These are phyloP conservation scores for Siniperca knerii DNA, from an alignment of 2,113 vertebrate genomes.

Conservation along the genomic window DNA sequence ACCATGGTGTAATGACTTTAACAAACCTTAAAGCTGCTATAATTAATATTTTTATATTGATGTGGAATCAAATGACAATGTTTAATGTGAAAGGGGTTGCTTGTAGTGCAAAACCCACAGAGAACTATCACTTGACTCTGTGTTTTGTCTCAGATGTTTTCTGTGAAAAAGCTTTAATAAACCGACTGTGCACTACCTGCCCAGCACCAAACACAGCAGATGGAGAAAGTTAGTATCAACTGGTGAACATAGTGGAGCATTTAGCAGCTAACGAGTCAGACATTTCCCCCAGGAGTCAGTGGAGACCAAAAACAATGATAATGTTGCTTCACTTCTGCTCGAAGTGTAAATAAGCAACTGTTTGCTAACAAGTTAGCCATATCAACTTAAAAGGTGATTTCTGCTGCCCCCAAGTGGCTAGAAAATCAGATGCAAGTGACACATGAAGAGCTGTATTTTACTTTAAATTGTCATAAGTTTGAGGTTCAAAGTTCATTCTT, in stretches of 20 bases:
- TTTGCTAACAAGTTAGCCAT: background rate
- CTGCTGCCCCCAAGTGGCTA: background rate
- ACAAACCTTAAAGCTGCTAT: background rate
- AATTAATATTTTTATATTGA: background rate
- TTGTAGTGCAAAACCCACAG: background rate
- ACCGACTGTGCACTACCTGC: background rate
- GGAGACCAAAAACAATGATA: background rate
- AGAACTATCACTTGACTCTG: background rate
- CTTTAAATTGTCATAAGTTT: background rate
- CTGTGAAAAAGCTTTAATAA: background rate
- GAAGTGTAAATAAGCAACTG: background rate
- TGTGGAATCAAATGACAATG: background rate
- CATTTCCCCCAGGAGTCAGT: background rate
- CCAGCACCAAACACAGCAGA: background rate
- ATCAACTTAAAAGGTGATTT: background rate
- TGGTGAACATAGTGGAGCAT: background rate
- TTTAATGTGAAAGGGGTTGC: background rate
- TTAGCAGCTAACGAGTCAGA: background rate
- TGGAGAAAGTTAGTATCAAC: background rate
- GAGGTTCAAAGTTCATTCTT: background rate
- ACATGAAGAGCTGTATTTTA: background rate
- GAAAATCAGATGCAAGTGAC: background rate
- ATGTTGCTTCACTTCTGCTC: background rate
- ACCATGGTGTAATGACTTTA: slow-evolving; percentile 29
- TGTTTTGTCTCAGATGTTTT: background rate